phyloP scores from a whole-genome alignment of 2,888 invertebrate genomes.

The Pollenia griseotomentosa region DNA sequence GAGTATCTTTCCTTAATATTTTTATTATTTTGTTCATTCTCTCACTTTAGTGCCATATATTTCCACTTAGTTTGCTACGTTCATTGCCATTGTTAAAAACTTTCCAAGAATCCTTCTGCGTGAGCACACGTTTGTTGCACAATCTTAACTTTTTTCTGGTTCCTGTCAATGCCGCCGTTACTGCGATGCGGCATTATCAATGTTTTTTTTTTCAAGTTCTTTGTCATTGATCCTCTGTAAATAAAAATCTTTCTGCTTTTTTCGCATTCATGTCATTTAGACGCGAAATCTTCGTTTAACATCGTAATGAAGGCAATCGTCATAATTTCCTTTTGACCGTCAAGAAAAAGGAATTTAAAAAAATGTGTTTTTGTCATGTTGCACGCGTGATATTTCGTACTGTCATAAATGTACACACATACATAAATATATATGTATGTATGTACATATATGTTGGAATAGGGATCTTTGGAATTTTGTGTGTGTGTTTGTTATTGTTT shows the following conservation, averaged over 20 bases:
- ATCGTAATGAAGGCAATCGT: slow-evolving; percentile 47
- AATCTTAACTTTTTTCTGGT: slow-evolving; percentile 47
- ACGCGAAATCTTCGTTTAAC: slow-evolving; percentile 51
- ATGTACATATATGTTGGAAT: slow-evolving; percentile 9
- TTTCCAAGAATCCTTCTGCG: slow-evolving; percentile 70
- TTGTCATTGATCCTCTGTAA: slow-evolving; percentile 74
- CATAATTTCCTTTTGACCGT: slow-evolving; percentile 28
- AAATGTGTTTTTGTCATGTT: slow-evolving; percentile 47
- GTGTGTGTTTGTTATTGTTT: slow-evolving; percentile 23
- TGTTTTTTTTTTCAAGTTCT: slow-evolving; percentile 21
- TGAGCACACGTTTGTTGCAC: slow-evolving; percentile 59
- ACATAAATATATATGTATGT: too few relatives aligned
- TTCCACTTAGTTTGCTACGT: slow-evolving; percentile 1
- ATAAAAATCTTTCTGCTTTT: slow-evolving; percentile 41
- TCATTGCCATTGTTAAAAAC: slow-evolving; percentile 41
- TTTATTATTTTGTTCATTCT: slow-evolving; percentile 24
- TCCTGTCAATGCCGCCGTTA: slow-evolving; percentile 27
- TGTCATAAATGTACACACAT: slow-evolving; percentile 58
- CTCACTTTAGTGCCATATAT: slow-evolving; percentile 24
- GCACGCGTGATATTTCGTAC: slow-evolving; percentile 72
- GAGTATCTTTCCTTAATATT: neutral
- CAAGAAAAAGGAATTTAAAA: neutral
- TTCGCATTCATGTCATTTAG: slow-evolving; percentile 56
- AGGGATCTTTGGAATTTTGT: slow-evolving; percentile 25
- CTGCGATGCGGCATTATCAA: slow-evolving; percentile 46